Percentiles rank a stretch among this genome's conserved stretches.
Conservation (phyloP, 2,888 invertebrate genomes). For the Panopea generosa region DNA sequence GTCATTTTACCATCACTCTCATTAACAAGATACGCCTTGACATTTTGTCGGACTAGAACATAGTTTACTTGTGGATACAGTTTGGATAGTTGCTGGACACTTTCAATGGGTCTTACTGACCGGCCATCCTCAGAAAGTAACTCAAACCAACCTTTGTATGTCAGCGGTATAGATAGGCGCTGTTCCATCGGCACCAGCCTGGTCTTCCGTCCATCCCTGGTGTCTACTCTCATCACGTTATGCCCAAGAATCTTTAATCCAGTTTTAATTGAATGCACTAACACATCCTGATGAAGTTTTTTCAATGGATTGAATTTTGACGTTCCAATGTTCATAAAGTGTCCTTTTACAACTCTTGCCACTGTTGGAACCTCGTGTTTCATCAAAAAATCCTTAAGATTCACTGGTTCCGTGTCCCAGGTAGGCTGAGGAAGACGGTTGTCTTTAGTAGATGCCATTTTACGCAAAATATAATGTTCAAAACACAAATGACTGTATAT, state of each 20-base stretch:
- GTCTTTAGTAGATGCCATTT: slow-evolving; percentile 38
- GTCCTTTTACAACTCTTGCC: slow-evolving; percentile 96
- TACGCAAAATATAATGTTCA: neutral
- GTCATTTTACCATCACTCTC: slow-evolving; percentile 76
- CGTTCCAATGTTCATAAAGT: slow-evolving; percentile 95
- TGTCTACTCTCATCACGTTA: slow-evolving; percentile 69
- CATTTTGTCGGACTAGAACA: slow-evolving; percentile 90
- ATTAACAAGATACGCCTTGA: slow-evolving; percentile 78
- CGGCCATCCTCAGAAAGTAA: slow-evolving; percentile 97
- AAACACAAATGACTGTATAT: neutral
- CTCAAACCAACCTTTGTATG: slow-evolving; percentile 96
- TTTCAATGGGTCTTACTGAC: slow-evolving; percentile 95
- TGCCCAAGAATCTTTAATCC: slow-evolving; percentile 90
- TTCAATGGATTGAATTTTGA: slow-evolving; percentile 88
- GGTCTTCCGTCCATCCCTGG: slow-evolving; percentile 59
- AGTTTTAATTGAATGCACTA: slow-evolving; percentile 90
- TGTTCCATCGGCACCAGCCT: slow-evolving; percentile 76
- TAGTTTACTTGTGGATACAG: slow-evolving; percentile 83
- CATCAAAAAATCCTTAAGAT: slow-evolving; percentile 86
- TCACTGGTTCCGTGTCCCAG: slow-evolving; percentile 68
- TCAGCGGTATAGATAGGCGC: slow-evolving; percentile 94
- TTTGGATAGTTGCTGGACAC: slow-evolving; percentile 92
- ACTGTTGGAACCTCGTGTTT: slow-evolving; percentile 93
- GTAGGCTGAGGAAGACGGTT: slow-evolving; percentile 46
- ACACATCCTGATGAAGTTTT: slow-evolving; percentile 91